Conservation (phyloP, 2,797 vertebrate species). For the Ceyx erithaca region DNA sequence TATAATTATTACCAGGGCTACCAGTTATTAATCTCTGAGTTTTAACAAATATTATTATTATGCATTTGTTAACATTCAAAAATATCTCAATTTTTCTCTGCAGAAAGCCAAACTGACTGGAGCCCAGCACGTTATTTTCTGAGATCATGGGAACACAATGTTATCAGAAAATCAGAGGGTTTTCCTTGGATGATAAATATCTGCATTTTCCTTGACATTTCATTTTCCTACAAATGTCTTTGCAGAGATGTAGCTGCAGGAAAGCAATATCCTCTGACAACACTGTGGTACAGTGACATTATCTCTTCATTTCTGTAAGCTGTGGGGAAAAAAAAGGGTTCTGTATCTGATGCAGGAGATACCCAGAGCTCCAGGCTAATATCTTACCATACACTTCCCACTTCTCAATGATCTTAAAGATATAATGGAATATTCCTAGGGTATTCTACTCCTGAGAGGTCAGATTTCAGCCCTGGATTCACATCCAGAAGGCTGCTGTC, state of each 20-base stretch:
- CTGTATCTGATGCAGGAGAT: not conserved
- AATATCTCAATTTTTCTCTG: not conserved
- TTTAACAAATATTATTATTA: not conserved
- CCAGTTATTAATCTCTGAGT: not conserved
- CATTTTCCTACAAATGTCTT: slow-evolving; percentile 45
- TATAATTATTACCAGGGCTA: not conserved
- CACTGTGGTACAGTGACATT: slow-evolving; percentile 2
- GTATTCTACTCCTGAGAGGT: not conserved
- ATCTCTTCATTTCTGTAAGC: slow-evolving; percentile 41
- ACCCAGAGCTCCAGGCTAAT: not conserved
- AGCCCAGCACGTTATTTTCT: not conserved
- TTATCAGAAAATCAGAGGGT: slow-evolving; percentile 1
- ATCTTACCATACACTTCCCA: not conserved
- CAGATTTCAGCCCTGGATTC: not conserved
- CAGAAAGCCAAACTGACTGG: not conserved
- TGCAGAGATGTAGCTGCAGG: slow-evolving; percentile 8
- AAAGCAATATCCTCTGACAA: slow-evolving; percentile 17
- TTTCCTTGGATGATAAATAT: slow-evolving; percentile 21
- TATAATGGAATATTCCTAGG: not conserved
- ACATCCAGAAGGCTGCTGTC: slow-evolving; percentile 2
- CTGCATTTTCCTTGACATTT: slow-evolving; percentile 50
- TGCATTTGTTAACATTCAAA: not conserved
- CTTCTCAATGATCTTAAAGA: not conserved
- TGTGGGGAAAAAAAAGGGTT: not conserved
- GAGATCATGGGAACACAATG: not conserved